These are phyloP conservation scores for Oopsacas minuta DNA, from an alignment of 37 sponge, comb jelly and placozoan genomes.

Conservation along the genomic window DNA sequence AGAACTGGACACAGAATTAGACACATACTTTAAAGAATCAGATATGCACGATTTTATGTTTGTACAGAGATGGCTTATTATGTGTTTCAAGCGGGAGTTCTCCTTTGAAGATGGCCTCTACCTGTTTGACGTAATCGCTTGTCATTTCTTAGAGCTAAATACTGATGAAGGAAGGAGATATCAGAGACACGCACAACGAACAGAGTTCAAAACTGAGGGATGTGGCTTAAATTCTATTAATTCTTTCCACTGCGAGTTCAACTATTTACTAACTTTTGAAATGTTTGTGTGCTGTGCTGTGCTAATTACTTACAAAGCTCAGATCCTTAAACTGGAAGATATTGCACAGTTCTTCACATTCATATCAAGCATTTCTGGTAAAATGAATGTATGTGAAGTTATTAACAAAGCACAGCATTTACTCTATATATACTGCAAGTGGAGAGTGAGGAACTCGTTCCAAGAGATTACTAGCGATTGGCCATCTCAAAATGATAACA, in stretches of 20 bases:
- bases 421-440: background rate
- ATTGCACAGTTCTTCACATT: constrained; percentile 31
- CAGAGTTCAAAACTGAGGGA: background rate
- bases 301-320: constrained; percentile 28
- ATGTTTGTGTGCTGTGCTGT: constrained; percentile 76
- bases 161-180: constrained; percentile 42
- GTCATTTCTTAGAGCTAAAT: constrained; percentile 55
- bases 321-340: constrained; percentile 33
- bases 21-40: constrained; percentile 40
- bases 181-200: background rate
- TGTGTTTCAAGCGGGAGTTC: constrained; percentile 81
- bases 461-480: background rate
- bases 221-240: background rate
- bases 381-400: background rate
- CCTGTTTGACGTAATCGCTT: constrained; percentile 64
- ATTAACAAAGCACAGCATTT: background rate
- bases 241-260: constrained; percentile 26
- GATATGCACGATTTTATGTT: constrained; percentile 62
- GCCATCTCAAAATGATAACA: background rate
- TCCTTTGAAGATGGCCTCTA: constrained; percentile 50
- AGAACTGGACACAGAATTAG: constrained; percentile 51
- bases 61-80: constrained; percentile 79
- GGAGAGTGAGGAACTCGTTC: constrained; percentile 1
- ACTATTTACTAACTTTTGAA: constrained; percentile 64
- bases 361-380: background rate